Base-by-base conservation (phyloP, 2,888 invertebrate species). In the Zonitis immaculata region DNA sequence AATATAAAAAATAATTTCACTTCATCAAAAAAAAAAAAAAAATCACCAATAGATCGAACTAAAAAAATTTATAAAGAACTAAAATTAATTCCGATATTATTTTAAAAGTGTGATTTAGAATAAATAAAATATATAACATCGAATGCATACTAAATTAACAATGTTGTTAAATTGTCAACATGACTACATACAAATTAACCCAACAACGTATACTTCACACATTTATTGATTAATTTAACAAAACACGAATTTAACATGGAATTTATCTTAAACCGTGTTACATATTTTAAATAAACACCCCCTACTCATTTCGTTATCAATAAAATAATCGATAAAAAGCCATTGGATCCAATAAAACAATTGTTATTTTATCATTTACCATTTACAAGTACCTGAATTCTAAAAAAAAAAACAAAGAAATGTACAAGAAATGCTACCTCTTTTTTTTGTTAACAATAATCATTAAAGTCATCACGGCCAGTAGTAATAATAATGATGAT, bases 231-330 rank as follows among this genome's bases (percentile, higher is more conserved):
- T 51, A n/a, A 32, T 28, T 43, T 28, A 14, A 7, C 56, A 43
- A 42, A 53, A 55, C 73, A 73, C 73, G 73, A 16, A 66, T 58
- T 61, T 60, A 63, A 62, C 67, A 66, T 58, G 62, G 70, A 66
- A 72, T 73, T 65, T 57, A 54, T 49, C 60, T 59, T 65, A 18
- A 66, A 66, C 67, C 71, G 66, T 70, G 68, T 67, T 66, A 69
- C 66, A 68, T 67, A 65, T 57, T 60, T 61, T 59, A 59, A 55
- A n/a, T n/a, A 48, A 53, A 51, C 51, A 56, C 52, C 62, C 66
- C 66, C 65, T 59, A 66, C 64, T 42, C 47, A 48, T 43, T 27
- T 20, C 52, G 42, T 42, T 26, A 51, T 46, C 51, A 54, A 57
- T 62, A 60, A 60, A 56, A 53, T 22, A 50, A 44, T 52, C 39